Evolutionary conservation across 2,113 vertebrate genomes (phyloP).

Genomic region (Stercorarius parasiticus): DNA sequence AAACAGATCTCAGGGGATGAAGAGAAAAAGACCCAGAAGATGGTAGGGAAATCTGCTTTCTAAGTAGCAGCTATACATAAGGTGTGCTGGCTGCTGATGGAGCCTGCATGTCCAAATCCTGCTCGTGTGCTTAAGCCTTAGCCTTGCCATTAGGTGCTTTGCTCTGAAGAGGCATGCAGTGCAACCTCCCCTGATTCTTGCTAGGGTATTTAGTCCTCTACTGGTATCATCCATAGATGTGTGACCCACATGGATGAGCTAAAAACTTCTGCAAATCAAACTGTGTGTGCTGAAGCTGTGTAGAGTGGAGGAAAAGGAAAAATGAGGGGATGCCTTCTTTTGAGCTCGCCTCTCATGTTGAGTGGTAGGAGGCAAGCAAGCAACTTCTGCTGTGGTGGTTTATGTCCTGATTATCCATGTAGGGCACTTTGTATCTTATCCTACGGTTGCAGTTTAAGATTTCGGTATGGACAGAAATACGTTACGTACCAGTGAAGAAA

Average conservation of each 20-base stretch:
- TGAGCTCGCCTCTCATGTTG: background rate
- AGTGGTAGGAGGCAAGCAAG: background rate
- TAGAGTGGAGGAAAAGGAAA: background rate
- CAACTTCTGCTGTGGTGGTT: background rate
- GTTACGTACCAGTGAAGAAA: background rate
- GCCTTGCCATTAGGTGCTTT: background rate
- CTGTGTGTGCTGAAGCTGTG: background rate
- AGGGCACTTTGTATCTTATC: background rate
- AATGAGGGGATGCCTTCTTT: background rate
- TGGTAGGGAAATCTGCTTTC: background rate
- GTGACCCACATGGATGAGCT: background rate
- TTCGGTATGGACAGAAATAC: conserved; percentile 8
- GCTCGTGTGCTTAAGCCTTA: background rate
- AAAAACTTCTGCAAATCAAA: background rate
- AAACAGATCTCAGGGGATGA: background rate
- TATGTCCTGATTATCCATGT: background rate
- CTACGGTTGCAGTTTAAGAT: background rate
- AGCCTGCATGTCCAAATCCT: background rate
- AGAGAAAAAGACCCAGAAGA: background rate
- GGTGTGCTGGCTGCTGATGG: background rate
- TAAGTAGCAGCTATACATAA: background rate
- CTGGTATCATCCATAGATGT: background rate
- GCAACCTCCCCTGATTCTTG: background rate
- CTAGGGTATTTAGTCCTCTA: background rate
- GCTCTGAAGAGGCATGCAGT: background rate